Base-by-base conservation (phyloP, 2,888 invertebrate species). In the Eristalis tenax region DNA sequence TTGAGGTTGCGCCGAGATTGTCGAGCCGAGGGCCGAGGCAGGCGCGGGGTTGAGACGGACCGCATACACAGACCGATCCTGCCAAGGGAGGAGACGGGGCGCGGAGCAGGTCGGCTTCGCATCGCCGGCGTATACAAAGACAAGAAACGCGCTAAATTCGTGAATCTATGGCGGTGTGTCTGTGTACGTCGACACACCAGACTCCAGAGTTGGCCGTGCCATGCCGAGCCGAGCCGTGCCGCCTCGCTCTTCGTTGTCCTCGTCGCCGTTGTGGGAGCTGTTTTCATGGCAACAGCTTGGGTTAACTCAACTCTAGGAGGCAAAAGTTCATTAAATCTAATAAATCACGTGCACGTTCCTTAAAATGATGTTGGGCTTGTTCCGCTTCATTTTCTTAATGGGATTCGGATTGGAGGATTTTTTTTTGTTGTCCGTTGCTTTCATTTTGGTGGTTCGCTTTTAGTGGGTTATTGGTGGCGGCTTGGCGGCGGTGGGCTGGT, bases 271-370 rank as follows among this genome's bases (percentile, higher is more conserved):
- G 50, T 50, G 18, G 50, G 50, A 50, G 50, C 50, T 50, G 50
- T 50, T 83, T 78, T 78, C 69, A 84, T 71, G 84, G 80, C 75
- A 76, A 84, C 80, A 84, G 80, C 84, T 80, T 84, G 84, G 84
- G 66, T 84, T 84, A 76, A 80, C 80, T 75, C 80, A 71, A 71
- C 76, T 71, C 76, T 57, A 28, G 59, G 80, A 75, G 75, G 75
- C 61, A 84, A 80, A 84, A 84, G 80, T 84, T 84, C 84, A 84
- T 84, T 84, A 84, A 84, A 84, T 84, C 80, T 75, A 80, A 84
- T 84, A 84, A 84, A 84, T 84, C 84, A 84, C 80, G 84, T 80
- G 80, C 84, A 80, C 79, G 84, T 80, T 76, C 71, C 70, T 75
- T 84, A 75, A 80, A 80, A 84, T 84, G 66, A 84, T 80, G 75